phyloP scores from a whole-genome alignment of 2,113 vertebrate genomes.

The Lycocorax pyrrhopterus region DNA sequence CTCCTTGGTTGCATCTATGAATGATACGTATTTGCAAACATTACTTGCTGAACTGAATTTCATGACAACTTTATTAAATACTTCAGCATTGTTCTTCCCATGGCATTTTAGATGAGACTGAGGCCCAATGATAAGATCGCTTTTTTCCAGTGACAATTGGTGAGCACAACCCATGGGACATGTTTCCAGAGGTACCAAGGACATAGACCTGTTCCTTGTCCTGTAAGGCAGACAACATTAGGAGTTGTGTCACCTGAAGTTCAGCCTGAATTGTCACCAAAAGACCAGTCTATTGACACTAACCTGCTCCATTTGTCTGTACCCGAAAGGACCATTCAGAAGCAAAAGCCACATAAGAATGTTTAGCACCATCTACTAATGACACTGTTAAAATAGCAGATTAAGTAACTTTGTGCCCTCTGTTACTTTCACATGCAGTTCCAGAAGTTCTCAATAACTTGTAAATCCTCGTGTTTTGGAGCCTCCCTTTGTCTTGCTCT shows the following conservation, averaged over 20 bases:
- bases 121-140: not conserved
- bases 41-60: not conserved
- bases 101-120: not conserved
- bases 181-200: not conserved
- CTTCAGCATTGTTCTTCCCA: not conserved
- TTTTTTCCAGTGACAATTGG: not conserved
- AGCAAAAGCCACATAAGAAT: not conserved
- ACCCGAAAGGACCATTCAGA: not conserved
- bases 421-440: not conserved
- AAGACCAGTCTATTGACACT: not conserved
- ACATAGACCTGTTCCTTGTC: not conserved
- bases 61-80: not conserved
- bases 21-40: rapidly evolving
- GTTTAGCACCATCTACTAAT: not conserved
- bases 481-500: not conserved
- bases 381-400: not conserved
- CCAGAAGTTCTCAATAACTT: not conserved
- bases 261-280: not conserved
- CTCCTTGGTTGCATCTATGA: not conserved
- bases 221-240: not conserved
- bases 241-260: not conserved
- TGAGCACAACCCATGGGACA: not conserved
- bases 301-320: not conserved
- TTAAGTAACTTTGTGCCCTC: not conserved
- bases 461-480: not conserved